Evolutionary conservation across 2,797 vertebrate species (phyloP), one percentile per base, ranked within the genome.

Genomic region (Sparidentex hasta): DNA sequence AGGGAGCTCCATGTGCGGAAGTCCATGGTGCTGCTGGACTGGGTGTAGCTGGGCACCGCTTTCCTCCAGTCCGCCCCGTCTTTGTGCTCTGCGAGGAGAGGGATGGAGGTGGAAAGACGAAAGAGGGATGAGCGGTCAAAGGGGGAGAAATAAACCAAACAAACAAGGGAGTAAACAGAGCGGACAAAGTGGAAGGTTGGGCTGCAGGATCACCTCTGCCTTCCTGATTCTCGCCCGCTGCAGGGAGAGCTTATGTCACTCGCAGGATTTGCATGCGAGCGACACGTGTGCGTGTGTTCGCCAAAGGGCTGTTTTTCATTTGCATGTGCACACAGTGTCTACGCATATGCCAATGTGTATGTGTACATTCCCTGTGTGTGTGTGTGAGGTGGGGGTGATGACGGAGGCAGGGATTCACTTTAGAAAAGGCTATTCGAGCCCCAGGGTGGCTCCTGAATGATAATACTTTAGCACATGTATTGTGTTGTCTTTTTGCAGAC

Each of bases 1-100:
- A 98, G 92, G 18, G 97, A 97, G 90, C 93, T 95, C 95, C 95
- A 96, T 75, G 96, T 97, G 71, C 97, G 96, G 92, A 98, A 97
- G 93, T 99, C 98, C 97, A 99, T 96, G 88, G 93, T 93, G 91
- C 96, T 97, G 88, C 95, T 97, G 77, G 97, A 97, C 93, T 99
- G 98, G 85, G 94, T 97, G 90, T 99, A 99, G 95, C 97, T 94
- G 77, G 94, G 94, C 69, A 94, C 93, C 0, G 88, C 51, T 83
- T 93, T 95, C 88, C 91, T 93, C 94, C 94, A 95, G 56, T 94
- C 93, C 13, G 90, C 90, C 54, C 93, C 90, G 50, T 93, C 94
- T 93, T 91, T 97, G 94, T 88, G 95, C 58, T 96, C 96, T 95
- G 71, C 5, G 65, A 23, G 44, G 13, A 59, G 18, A 29, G 38